Evolutionary conservation across 1,140 invertebrate species (phyloP).

Genomic region (Oncopodura yosiiana): DNA sequence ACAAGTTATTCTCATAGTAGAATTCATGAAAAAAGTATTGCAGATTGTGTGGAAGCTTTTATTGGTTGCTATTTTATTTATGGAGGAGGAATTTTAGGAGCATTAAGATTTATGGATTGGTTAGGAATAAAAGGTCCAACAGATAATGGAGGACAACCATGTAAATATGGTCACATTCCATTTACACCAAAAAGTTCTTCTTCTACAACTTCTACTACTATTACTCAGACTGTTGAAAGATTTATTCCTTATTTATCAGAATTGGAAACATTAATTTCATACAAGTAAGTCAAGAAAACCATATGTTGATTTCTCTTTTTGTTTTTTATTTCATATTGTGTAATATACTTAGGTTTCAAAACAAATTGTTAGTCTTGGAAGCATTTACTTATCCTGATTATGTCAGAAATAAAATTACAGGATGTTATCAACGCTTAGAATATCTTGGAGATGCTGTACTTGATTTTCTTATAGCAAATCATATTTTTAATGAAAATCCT

Average conservation of each 20-base stretch:
- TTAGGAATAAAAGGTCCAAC: slow-evolving; percentile 15
- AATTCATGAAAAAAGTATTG: slow-evolving; percentile 23
- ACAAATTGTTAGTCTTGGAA: slow-evolving; percentile 55
- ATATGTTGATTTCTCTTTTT: too few relatives aligned
- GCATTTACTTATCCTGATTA: slow-evolving; percentile 89
- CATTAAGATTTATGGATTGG: slow-evolving; percentile 23
- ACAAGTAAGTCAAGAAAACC: too few relatives aligned
- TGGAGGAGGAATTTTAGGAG: slow-evolving; percentile 9
- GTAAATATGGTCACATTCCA: too few relatives aligned
- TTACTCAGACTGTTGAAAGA: too few relatives aligned
- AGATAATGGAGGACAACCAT: too few relatives aligned
- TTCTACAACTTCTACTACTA: too few relatives aligned
- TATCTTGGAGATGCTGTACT: slow-evolving; percentile 91
- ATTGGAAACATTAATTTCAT: too few relatives aligned
- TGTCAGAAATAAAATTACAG: slow-evolving; percentile 69
- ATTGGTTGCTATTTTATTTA: slow-evolving; percentile 28
- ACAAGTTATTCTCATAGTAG: slow-evolving; percentile 5
- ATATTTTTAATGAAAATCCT: slow-evolving; percentile 59
- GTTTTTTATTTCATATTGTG: too few relatives aligned
- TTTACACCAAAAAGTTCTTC: too few relatives aligned
- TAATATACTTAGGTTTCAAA: slow-evolving; percentile 47
- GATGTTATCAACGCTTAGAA: slow-evolving; percentile 87
- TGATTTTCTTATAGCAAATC: slow-evolving; percentile 83
- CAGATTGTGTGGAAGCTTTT: slow-evolving; percentile 29
- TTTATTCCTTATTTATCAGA: too few relatives aligned